Evolutionary conservation across 2,113 vertebrate species (phyloP), one percentile per base, ranked within the genome.

Genomic region (Ceyx margarethae): DNA sequence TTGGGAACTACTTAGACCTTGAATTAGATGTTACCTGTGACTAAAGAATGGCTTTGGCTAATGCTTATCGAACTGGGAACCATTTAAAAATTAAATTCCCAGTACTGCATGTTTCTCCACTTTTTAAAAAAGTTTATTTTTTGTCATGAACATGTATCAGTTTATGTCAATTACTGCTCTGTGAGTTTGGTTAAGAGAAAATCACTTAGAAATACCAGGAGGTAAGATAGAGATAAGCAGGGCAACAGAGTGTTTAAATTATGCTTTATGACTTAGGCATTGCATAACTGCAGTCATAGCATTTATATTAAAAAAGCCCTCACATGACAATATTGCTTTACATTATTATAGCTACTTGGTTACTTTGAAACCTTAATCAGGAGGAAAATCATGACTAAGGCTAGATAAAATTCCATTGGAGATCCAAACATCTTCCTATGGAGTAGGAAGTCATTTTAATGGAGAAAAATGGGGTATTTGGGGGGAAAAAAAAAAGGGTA

Each of bases 161-260:
- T 50, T 87, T 40, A 92, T 84, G 50, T n/a, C 77, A 85, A 43
- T 92, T 85, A 87, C 75, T 89, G 73, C 61, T 80, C 58, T 90
- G 81, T 83, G 77, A 90, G 72, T 67, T 48, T 76, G 48, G 22
- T 31, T 93, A 86, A 76, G 48, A 58, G 45, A 50, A 77, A 67
- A 56, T 67, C 42, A 85, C 42, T 82, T 78, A 37, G 29, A 80
- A 93, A 83, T 37, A 9, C 25, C 61, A 40, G 57, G 69, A 67
- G 76, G 19, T 81, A 26, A 1, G 11, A 20, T 23, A 45, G 42
- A 64, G 71, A 56, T 74, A 75, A 91, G 56, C 50, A 46, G 25
- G 65, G 31, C 42, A 74, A 33, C 15, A 20, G 61, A 74, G 46
- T 64, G 65, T 61, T 90, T 85, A 45, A 69, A 81, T 26, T 31